Percentiles rank a stretch among this genome's conserved stretches.
Conservation (phyloP, 2,888 invertebrate species). For the Drosophila monieri region DNA sequence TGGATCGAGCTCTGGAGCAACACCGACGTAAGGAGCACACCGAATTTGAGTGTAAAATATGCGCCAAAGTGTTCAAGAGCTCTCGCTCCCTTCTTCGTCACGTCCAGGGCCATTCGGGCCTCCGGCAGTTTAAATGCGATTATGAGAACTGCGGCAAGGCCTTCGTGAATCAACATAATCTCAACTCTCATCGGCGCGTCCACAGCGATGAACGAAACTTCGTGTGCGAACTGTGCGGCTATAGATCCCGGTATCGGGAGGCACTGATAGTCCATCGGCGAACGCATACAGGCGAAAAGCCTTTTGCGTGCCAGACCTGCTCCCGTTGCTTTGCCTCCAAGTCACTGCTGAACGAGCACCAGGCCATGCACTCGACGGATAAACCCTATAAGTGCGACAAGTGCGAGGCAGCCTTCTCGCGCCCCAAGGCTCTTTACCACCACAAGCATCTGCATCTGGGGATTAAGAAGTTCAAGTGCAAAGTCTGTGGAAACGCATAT, state of each 20-base stretch:
- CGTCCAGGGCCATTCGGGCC: slow-evolving; percentile 65
- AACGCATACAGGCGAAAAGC: slow-evolving; percentile 78
- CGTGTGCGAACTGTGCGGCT: slow-evolving; percentile 79
- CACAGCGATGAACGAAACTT: slow-evolving; percentile 74
- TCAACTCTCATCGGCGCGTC: slow-evolving; percentile 68
- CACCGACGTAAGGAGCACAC: slow-evolving; percentile 67
- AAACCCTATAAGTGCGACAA: slow-evolving; percentile 71
- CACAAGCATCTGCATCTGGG: slow-evolving; percentile 77
- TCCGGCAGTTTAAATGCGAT: slow-evolving; percentile 66
- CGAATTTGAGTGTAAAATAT: slow-evolving; percentile 59
- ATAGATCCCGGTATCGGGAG: slow-evolving; percentile 70
- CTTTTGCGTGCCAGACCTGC: slow-evolving; percentile 72
- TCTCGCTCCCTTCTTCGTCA: slow-evolving; percentile 68
- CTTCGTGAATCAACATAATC: slow-evolving; percentile 69
- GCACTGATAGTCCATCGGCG: slow-evolving; percentile 74
- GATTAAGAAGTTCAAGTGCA: slow-evolving; percentile 80
- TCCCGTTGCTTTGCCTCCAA: slow-evolving; percentile 73
- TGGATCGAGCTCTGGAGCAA: slow-evolving; percentile 57
- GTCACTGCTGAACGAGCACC: slow-evolving; percentile 75
- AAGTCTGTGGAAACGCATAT: slow-evolving; percentile 77
- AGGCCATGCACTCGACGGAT: slow-evolving; percentile 76
- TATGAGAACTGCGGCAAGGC: slow-evolving; percentile 74
- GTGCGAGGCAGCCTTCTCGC: slow-evolving; percentile 74
- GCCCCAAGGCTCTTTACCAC: slow-evolving; percentile 75
- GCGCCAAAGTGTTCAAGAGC: slow-evolving; percentile 71